Conservation (phyloP, 1,140 invertebrate genomes). For the Papilio polytes region DNA sequence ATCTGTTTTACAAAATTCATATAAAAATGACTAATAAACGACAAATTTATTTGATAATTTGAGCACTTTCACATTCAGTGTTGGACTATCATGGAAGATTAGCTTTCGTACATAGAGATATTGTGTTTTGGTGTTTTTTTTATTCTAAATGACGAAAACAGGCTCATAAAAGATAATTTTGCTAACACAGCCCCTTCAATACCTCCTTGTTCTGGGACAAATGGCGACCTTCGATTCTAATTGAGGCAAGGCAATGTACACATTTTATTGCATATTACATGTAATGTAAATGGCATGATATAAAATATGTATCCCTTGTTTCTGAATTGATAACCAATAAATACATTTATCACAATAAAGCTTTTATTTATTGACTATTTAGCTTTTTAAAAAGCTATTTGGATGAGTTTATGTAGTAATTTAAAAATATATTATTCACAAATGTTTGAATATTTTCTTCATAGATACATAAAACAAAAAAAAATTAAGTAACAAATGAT, state of each 20-base stretch:
- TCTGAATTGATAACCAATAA: not conserved
- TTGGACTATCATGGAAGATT: not conserved
- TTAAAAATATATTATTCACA: not conserved
- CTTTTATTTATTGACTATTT: not conserved
- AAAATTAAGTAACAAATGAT: not conserved
- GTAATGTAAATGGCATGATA: not conserved
- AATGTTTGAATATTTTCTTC: not conserved
- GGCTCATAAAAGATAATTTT: too few species aligned
- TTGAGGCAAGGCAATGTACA: not conserved
- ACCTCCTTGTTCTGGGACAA: not conserved
- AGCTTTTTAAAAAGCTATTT: not conserved
- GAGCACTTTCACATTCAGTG: not conserved
- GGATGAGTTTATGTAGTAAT: not conserved
- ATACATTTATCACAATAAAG: not conserved
- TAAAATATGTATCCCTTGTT: slow-evolving; percentile 3
- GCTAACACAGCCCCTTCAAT: too few species aligned
- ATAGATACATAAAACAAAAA: too few species aligned
- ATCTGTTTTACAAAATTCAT: not conserved
- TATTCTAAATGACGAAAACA: not conserved
- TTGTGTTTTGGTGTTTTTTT: not conserved
- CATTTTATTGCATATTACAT: not conserved
- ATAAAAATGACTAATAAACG: not conserved
- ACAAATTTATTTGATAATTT: not conserved
- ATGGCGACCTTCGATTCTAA: not conserved
- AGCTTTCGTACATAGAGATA: not conserved